A percentile compares a stretch with the other conserved stretches of the same genome.
Evolutionary conservation across 2,113 vertebrate genomes (phyloP).

Genomic region (Cettia cetti): DNA sequence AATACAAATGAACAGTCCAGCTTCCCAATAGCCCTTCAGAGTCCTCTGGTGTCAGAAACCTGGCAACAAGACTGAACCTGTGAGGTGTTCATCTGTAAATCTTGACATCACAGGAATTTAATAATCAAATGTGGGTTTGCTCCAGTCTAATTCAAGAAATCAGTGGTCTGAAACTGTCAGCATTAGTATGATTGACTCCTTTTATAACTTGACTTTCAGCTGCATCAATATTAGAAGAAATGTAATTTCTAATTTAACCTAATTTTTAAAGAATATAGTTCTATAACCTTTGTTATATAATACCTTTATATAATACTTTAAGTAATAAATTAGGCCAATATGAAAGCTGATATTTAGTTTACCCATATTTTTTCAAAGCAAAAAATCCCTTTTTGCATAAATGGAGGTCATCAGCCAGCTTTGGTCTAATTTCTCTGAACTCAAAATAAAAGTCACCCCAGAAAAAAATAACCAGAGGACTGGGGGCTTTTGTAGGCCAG

Average conservation of each 20-base stretch:
- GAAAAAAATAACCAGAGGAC: neutral
- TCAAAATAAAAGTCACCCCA: neutral
- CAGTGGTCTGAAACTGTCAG: neutral
- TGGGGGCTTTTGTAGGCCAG: neutral
- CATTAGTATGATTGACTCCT: slow-evolving; percentile 17
- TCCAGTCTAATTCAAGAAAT: neutral
- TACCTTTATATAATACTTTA: neutral
- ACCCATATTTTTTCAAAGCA: slow-evolving; percentile 7
- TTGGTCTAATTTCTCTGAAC: neutral
- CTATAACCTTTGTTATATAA: neutral
- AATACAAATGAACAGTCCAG: neutral
- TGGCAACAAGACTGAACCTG: neutral
- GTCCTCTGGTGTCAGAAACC: neutral
- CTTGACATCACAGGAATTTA: neutral
- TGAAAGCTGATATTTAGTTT: neutral
- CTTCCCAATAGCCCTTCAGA: neutral
- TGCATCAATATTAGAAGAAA: slow-evolving; percentile 53
- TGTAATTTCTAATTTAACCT: slow-evolving; percentile 34
- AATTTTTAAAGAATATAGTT: slow-evolving; percentile 28
- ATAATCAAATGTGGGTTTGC: neutral
- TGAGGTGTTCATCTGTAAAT: neutral
- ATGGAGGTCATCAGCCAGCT: neutral
- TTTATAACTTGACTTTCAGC: slow-evolving; percentile 40
- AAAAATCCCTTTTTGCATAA: neutral
- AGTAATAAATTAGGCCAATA: neutral